Conservation (phyloP, 2,888 invertebrate genomes). For the Drosophila colorata region DNA sequence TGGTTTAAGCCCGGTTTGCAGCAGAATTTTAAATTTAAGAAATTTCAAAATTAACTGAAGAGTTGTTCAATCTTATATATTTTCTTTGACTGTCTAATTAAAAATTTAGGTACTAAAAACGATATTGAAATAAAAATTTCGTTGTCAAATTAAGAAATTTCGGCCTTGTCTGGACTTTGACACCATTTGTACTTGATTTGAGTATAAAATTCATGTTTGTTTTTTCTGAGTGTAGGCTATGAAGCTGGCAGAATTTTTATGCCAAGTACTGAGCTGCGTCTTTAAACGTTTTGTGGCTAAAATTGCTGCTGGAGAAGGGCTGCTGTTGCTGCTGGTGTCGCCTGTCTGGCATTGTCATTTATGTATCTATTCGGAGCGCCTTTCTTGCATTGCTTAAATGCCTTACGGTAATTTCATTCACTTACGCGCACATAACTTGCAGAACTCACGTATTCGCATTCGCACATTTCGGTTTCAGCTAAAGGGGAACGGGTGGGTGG, state of each 20-base stretch:
- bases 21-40: too few species aligned
- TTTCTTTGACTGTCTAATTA: too few species aligned
- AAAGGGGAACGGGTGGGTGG: neutral
- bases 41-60: too few species aligned
- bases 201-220: neutral
- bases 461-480: constrained; percentile 34
- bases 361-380: constrained; percentile 76
- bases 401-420: constrained; percentile 84
- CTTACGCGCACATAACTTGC: constrained; percentile 83
- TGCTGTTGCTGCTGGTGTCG: constrained; percentile 35
- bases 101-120: too few species aligned
- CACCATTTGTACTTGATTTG: neutral
- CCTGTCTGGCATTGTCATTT: constrained; percentile 75
- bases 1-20: too few species aligned
- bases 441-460: constrained; percentile 83
- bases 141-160: neutral
- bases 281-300: constrained; percentile 76
- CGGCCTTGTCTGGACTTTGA: too few species aligned
- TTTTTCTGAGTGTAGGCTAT: constrained; percentile 35
- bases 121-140: too few species aligned
- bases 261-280: constrained; percentile 77
- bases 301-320: constrained; percentile 19
- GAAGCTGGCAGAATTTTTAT: constrained; percentile 61
- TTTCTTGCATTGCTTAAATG: constrained; percentile 82
- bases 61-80: too few species aligned